A percentile compares a stretch with the other conserved stretches of the same genome.
phyloP scores from a whole-genome alignment of 37 sponge, comb jelly and placozoan species.

The Halisarca cf. caerulea region DNA sequence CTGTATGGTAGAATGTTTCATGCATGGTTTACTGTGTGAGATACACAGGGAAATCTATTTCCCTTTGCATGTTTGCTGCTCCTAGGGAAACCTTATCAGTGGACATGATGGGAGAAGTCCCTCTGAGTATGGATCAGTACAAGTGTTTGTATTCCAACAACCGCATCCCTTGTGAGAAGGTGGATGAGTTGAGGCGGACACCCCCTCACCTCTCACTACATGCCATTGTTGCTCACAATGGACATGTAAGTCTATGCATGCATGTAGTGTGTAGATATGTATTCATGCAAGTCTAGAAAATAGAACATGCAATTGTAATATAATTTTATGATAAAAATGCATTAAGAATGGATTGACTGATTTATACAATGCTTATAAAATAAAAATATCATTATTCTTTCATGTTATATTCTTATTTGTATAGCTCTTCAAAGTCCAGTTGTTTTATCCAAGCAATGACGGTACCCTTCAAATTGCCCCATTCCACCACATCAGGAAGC shows the following conservation, averaged over 20 bases:
- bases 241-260: constrained; percentile 56
- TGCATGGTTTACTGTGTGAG: too few relatives aligned
- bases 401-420: too few relatives aligned
- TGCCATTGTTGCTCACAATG: constrained; percentile 67
- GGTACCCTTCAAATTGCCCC: constrained; percentile 60
- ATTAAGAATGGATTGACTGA: too few relatives aligned
- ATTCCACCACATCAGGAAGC: constrained; percentile 33
- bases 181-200: constrained; percentile 44
- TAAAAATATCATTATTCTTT: too few relatives aligned
- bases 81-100: constrained; percentile 57
- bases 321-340: too few relatives aligned
- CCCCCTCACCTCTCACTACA: constrained; percentile 50
- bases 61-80: not conserved
- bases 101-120: constrained; percentile 46
- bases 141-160: constrained; percentile 42
- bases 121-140: constrained; percentile 80
- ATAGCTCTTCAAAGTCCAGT: constrained; percentile 62
- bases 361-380: too few relatives aligned
- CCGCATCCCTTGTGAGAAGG: constrained; percentile 53
- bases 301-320: too few relatives aligned
- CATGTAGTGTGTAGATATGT: too few relatives aligned
- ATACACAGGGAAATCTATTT: too few relatives aligned
- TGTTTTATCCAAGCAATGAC: constrained; percentile 45
- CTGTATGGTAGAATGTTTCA: too few relatives aligned
- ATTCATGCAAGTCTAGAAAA: too few relatives aligned